Evolutionary conservation across 2,888 invertebrate genomes (phyloP).

Genomic region (Heteropelma amictum): DNA sequence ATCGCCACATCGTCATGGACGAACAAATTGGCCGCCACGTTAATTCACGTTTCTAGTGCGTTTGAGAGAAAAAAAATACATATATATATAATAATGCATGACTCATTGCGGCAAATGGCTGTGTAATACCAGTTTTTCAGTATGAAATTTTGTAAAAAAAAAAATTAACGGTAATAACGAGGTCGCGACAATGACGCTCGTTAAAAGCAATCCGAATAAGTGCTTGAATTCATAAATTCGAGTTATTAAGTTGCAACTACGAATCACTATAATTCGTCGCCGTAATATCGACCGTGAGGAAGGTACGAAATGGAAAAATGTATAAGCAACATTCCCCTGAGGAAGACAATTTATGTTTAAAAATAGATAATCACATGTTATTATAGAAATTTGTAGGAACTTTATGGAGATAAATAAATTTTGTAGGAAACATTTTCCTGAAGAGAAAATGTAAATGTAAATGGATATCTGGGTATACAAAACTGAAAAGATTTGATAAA

Average conservation of each 20-base stretch:
- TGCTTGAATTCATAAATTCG: not conserved
- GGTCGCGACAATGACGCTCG: slow-evolving; percentile 9
- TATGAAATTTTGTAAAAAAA: not conserved
- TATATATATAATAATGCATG: slow-evolving; percentile 7
- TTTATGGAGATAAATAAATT: no score
- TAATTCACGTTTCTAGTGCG: slow-evolving; percentile 20
- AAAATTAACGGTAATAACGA: slow-evolving; percentile 6
- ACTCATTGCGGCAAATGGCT: slow-evolving; percentile 29
- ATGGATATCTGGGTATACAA: no score
- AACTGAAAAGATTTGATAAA: no score
- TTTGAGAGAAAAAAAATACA: slow-evolving; percentile 12
- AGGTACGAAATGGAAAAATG: no score
- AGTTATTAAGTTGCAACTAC: not conserved
- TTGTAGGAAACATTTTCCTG: no score
- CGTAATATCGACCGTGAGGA: no score
- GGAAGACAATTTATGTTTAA: no score
- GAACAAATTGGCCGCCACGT: slow-evolving; percentile 30
- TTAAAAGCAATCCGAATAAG: not conserved
- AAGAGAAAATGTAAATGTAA: no score
- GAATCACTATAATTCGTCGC: slow-evolving; percentile 16
- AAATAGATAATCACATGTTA: no score
- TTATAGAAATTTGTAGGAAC: no score
- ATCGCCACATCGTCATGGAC: slow-evolving; percentile 31
- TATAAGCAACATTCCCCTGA: no score
- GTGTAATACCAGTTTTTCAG: slow-evolving; percentile 1